Evolutionary conservation across 2,888 invertebrate species (phyloP), one percentile per base, ranked within the genome.

Genomic region (Periphyllus acericola): DNA sequence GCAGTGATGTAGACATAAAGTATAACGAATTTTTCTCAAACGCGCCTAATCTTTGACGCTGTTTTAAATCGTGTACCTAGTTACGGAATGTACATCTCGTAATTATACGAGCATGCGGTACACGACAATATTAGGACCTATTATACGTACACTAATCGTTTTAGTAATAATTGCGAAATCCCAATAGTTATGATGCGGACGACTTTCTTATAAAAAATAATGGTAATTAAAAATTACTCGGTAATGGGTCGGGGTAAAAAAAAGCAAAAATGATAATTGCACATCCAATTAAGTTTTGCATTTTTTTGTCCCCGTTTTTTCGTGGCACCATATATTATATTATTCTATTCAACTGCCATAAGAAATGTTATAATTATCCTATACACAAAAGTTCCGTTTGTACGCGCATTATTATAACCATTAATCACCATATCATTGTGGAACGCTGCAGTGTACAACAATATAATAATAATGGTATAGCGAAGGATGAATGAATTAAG

Each of bases 401-500:
- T 25, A 79, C 25, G 32, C 17, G 60, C 79, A 79, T 32, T 68
- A 29, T 29, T 14, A 60, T 60, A 80, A 60, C 36, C 36, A 80
- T 66, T 68, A 68, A 78, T 78, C 52, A 78, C 52, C 32, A 55
- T 32, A 55, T 32, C 21, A 55, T 55, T 11, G 14, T 46, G 14
- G 36, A 36, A 80, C 40, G 29, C n/a, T 25, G 36, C 21, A 21
- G 1, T 76, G 46, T 66, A 40, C 29, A 40, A 40, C n/a, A 5
- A 66, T 80, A 36, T 40, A 66, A 81, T 17, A 68, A 29, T 17
- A 68, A 81, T 32, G 32, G 19, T 52, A 46, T 46, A 29, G 32
- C 46, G 72, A 52, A 32, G 75, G 34, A 40, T 19, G 36, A 36
- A 40, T 75, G 82, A 71, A 82, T 82, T 71, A 46, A 71, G 82